A percentile compares a stretch with the other conserved stretches of the same genome.
phyloP scores from a whole-genome alignment of 2,113 vertebrate genomes.

The Caloenas nicobarica region DNA sequence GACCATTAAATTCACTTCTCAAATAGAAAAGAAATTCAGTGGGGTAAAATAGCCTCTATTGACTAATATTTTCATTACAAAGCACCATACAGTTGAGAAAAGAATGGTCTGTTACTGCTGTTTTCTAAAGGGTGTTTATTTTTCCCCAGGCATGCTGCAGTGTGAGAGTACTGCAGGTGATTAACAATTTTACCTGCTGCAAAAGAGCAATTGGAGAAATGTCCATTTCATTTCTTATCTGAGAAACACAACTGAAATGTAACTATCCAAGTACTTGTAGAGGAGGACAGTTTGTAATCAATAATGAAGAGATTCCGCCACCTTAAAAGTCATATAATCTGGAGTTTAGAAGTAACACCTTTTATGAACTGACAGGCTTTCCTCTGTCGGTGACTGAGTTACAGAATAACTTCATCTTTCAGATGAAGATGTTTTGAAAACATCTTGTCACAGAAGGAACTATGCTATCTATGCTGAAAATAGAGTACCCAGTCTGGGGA shows the following conservation, averaged over 20 bases:
- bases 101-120: neutral
- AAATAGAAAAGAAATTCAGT: neutral
- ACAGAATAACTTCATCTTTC: neutral
- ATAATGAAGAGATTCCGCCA: neutral
- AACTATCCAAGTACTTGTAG: constrained; percentile 11
- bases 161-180: neutral
- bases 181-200: neutral
- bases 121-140: neutral
- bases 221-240: constrained; percentile 1
- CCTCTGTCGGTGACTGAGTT: neutral
- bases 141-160: neutral
- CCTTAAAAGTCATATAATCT: neutral
- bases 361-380: neutral
- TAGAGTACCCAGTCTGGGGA: neutral
- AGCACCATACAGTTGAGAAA: neutral
- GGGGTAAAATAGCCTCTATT: neutral
- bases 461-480: neutral
- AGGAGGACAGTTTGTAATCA: constrained; percentile 13
- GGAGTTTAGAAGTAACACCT: neutral
- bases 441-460: neutral
- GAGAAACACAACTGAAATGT: neutral
- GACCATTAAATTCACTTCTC: neutral
- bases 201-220: constrained; percentile 18
- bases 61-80: neutral
- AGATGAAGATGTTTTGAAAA: neutral